Evolutionary conservation across 64 coral and sea anemone genomes (phyloP).

Genomic region (Catalaphyllia jardinei): DNA sequence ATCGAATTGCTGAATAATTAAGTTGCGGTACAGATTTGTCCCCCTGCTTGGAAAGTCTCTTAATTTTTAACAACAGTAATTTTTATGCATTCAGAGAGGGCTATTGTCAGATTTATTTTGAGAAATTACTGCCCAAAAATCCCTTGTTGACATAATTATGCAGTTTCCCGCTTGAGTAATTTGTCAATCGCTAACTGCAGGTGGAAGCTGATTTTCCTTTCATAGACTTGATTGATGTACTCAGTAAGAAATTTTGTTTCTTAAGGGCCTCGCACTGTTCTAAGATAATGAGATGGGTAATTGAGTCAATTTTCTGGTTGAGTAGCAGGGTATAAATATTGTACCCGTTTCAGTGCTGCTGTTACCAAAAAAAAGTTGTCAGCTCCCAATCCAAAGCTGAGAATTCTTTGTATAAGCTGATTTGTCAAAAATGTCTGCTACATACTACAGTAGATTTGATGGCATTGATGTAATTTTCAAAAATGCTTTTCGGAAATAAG

Average conservation of each 20-base stretch:
- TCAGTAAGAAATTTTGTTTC: not conserved
- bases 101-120: not conserved
- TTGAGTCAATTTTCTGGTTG: not conserved
- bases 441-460: too few species aligned
- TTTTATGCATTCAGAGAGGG: not conserved
- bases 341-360: not conserved
- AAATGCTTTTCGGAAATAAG: too few species aligned
- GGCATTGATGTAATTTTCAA: too few species aligned
- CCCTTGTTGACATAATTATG: not conserved
- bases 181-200: not conserved
- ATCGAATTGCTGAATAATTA: slow-evolving; percentile 40
- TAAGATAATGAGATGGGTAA: not conserved
- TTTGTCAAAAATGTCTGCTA: too few species aligned
- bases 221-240: slow-evolving; percentile 7
- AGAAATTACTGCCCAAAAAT: not conserved
- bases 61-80: not conserved
- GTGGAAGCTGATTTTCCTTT: not conserved
- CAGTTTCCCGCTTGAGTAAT: not conserved
- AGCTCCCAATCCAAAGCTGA: too few species aligned
- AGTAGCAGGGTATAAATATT: not conserved
- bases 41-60: not conserved
- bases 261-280: not conserved
- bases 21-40: not conserved
- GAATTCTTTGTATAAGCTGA: too few species aligned
- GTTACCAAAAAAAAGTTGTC: too few species aligned